phyloP scores from a whole-genome alignment of 2,113 vertebrate species.

The Hypocryptadius cinnamomeus region DNA sequence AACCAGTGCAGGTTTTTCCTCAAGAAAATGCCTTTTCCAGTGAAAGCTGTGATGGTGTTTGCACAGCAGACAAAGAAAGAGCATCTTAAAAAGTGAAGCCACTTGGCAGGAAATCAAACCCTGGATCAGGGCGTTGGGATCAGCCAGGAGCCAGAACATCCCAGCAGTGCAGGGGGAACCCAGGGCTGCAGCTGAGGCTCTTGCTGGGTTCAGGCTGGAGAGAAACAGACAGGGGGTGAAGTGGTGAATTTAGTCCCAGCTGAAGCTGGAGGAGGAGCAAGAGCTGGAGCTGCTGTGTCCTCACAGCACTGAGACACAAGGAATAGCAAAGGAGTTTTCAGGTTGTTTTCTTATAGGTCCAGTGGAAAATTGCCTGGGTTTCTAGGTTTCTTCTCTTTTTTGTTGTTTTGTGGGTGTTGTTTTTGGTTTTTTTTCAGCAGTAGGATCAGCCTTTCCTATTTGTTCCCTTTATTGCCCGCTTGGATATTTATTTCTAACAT shows the following conservation, averaged over 20 bases:
- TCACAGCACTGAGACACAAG: background rate
- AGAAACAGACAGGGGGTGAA: background rate
- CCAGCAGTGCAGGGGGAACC: fast-evolving
- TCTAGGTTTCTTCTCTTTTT: background rate
- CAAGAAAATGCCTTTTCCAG: background rate
- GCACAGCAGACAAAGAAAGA: background rate
- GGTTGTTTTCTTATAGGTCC: background rate
- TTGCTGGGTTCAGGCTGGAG: background rate
- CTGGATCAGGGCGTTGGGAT: background rate
- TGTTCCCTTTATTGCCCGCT: background rate
- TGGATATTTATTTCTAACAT: background rate
- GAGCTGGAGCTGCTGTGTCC: background rate
- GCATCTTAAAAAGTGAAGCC: background rate
- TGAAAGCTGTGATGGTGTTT: background rate
- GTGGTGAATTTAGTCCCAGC: background rate
- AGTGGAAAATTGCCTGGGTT: background rate
- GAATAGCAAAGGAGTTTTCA: background rate
- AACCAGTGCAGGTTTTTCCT: background rate
- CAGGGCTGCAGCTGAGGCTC: background rate
- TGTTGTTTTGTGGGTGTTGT: too few relatives aligned
- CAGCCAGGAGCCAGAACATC: background rate
- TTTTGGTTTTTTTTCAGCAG: background rate
- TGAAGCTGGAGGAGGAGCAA: background rate
- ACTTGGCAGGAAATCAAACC: background rate
- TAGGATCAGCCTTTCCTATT: background rate